Percentiles rank a stretch among this genome's conserved stretches.
These are phyloP conservation scores for Sminthurides aquaticus DNA, from an alignment of 2,888 invertebrate species.

Conservation along the genomic window DNA sequence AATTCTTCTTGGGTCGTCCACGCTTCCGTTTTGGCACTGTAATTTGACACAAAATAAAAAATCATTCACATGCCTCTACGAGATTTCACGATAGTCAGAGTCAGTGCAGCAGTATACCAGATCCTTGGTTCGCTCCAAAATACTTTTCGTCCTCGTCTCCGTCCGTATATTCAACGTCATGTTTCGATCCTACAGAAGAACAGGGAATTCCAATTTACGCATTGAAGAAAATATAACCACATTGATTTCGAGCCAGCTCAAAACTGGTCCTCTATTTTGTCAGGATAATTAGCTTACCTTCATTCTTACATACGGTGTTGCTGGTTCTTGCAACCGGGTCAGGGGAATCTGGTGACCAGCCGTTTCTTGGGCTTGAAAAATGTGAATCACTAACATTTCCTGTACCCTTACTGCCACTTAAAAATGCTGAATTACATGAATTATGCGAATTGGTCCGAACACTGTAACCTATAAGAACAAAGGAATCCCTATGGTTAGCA, in stretches of 20 bases:
- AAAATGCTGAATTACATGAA: background rate
- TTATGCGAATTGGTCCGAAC: background rate
- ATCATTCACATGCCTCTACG: background rate
- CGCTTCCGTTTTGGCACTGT: constrained; percentile 23
- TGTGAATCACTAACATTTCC: background rate
- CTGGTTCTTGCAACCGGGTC: constrained; percentile 1
- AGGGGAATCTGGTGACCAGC: constrained; percentile 20
- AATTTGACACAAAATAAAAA: too few relatives aligned
- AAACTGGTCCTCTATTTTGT: background rate
- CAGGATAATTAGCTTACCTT: background rate
- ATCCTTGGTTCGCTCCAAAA: constrained; percentile 1
- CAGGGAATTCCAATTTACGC: background rate
- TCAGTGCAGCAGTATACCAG: constrained; percentile 7
- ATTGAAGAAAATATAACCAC: background rate
- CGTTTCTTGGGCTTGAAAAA: constrained; percentile 13
- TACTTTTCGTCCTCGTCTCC: constrained; percentile 13
- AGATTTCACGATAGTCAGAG: too few relatives aligned
- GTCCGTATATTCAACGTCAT: constrained; percentile 8
- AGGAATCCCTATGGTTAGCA: background rate
- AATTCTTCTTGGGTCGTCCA: constrained; percentile 21
- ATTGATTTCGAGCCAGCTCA: too few relatives aligned
- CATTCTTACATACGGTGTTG: background rate
- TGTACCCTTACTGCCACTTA: background rate
- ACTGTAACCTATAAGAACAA: background rate
- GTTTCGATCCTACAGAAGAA: background rate